phyloP scores from a whole-genome alignment of 2,797 vertebrate genomes.

The Sebastes minor region DNA sequence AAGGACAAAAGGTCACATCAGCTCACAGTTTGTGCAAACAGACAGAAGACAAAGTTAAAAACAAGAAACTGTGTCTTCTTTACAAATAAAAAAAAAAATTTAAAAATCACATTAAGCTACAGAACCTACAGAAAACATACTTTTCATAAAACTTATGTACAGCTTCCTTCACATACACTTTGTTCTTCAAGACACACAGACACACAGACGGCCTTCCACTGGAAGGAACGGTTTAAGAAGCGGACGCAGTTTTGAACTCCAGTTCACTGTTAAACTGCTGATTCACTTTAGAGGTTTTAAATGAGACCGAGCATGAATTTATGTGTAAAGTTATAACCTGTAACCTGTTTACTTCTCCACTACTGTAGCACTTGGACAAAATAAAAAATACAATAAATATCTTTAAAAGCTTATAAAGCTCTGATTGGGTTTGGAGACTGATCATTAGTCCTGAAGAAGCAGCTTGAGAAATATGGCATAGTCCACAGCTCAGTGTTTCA shows the following conservation, averaged over 20 bases:
- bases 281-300: neutral
- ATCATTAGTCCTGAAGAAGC: neutral
- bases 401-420: neutral
- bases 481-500: neutral
- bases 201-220: constrained; percentile 13
- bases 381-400: neutral
- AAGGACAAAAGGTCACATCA: constrained; percentile 24
- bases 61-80: constrained; percentile 10
- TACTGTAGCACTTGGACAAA: neutral
- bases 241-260: neutral
- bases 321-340: neutral
- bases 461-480: neutral
- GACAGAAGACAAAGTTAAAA: constrained; percentile 19
- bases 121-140: constrained; percentile 1
- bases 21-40: constrained; percentile 49
- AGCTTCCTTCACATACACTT: constrained; percentile 28
- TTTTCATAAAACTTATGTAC: constrained; percentile 77
- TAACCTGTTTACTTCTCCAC: neutral
- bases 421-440: neutral
- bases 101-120: neutral
- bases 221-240: neutral
- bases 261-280: neutral
- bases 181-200: neutral
- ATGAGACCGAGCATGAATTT: neutral
- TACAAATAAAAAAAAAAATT: neutral